Conservation (phyloP, 2,797 vertebrate genomes). For the Siniperca obscura region DNA sequence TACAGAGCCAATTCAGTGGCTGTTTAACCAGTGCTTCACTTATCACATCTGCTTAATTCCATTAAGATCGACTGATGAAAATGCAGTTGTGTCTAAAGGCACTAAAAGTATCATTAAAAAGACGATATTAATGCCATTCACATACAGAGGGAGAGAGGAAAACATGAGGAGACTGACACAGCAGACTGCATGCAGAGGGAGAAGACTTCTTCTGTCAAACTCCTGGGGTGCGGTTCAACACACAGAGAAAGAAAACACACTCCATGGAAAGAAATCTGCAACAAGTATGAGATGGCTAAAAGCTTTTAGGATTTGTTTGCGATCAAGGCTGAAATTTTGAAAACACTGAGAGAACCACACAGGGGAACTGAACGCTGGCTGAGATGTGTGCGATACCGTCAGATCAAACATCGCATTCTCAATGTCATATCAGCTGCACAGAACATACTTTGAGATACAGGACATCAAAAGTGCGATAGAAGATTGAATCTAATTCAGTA, state of each 20-base stretch:
- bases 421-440: slow-evolving; percentile 13
- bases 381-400: slow-evolving; percentile 8
- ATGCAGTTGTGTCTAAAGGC: slow-evolving; percentile 22
- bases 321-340: slow-evolving; percentile 11
- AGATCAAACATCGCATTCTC: slow-evolving; percentile 42
- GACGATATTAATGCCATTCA: slow-evolving; percentile 40
- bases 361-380: slow-evolving; percentile 11
- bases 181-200: slow-evolving; percentile 24
- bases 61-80: slow-evolving; percentile 60
- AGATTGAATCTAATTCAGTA: slow-evolving; percentile 18
- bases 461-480: slow-evolving; percentile 6
- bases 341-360: background rate
- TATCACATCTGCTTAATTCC: slow-evolving; percentile 70
- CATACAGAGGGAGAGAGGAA: slow-evolving; percentile 19
- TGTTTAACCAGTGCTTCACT: slow-evolving; percentile 60
- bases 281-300: slow-evolving; percentile 36
- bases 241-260: slow-evolving; percentile 32
- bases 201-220: slow-evolving; percentile 46
- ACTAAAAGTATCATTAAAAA: slow-evolving; percentile 40
- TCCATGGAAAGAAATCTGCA: slow-evolving; percentile 24
- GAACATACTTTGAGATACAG: slow-evolving; percentile 4
- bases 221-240: slow-evolving; percentile 34
- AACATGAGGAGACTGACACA: slow-evolving; percentile 41
- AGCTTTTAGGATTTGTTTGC: slow-evolving; percentile 16
- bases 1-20: slow-evolving; percentile 62